These are phyloP conservation scores for Ivindomyrus marchei DNA, from an alignment of 2,113 vertebrate species.

Conservation along the genomic window DNA sequence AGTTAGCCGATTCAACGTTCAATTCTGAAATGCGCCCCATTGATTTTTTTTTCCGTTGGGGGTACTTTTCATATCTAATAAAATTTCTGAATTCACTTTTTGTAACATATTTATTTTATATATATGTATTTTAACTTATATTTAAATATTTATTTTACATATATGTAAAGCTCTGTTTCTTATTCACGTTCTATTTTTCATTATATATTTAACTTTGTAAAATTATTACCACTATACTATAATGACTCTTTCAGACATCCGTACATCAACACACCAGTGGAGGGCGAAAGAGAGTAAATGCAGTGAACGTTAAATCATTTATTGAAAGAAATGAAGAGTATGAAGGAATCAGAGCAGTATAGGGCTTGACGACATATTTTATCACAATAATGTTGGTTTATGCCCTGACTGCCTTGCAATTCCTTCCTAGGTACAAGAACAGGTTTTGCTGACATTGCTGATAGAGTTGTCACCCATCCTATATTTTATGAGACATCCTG, in stretches of 20 bases:
- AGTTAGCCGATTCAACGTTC: not conserved
- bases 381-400: not conserved
- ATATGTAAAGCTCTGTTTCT: not conserved
- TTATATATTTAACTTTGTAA: not conserved
- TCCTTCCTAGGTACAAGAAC: not conserved
- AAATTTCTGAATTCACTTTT: not conserved
- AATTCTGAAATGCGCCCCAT: not conserved
- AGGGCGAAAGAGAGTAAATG: not conserved
- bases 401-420: not conserved
- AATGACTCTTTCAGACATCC: not conserved
- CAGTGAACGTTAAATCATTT: not conserved
- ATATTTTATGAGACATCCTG: not conserved
- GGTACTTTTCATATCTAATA: not conserved
- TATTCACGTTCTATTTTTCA: not conserved
- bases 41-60: not conserved
- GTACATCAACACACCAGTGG: not conserved
- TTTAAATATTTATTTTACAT: not conserved
- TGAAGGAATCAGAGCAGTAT: not conserved
- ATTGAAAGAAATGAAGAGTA: not conserved
- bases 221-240: not conserved
- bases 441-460: not conserved
- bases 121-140: too few relatives aligned
- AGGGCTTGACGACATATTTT: not conserved
- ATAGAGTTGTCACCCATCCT: not conserved
- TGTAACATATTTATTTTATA: not conserved